Conservation (phyloP, 2,797 vertebrate species). For the Eurystomus glaucurus region DNA sequence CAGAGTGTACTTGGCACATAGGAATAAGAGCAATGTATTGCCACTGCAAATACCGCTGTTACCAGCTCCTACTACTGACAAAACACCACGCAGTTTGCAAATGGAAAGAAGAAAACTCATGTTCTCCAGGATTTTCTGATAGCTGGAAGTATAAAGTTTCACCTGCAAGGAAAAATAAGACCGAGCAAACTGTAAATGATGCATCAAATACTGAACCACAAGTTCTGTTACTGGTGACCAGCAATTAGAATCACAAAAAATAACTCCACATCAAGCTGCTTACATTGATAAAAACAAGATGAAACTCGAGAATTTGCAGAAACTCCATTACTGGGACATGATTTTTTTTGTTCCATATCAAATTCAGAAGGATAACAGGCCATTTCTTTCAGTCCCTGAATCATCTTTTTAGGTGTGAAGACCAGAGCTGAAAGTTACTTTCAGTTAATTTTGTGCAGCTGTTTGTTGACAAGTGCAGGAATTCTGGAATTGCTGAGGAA, state of each 20-base stretch:
- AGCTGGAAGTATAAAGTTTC: not conserved
- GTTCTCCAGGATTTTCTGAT: not conserved
- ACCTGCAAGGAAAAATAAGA: not conserved
- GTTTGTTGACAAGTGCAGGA: conserved; percentile 32
- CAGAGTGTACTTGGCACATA: not conserved
- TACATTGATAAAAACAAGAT: not conserved
- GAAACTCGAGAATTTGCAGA: not conserved
- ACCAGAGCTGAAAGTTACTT: conserved; percentile 6
- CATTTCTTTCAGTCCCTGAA: not conserved
- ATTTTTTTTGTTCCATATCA: not conserved
- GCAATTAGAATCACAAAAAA: not conserved
- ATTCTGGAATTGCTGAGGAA: conserved; percentile 9
- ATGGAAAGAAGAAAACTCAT: not conserved
- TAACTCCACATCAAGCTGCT: not conserved
- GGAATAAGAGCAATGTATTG: not conserved
- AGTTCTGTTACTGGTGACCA: not conserved
- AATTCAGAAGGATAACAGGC: not conserved
- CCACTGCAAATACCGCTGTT: not conserved
- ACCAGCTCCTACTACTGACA: not conserved
- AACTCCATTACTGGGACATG: not conserved
- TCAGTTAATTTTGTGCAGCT: conserved; percentile 59
- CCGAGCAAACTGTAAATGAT: not conserved
- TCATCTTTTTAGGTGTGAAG: not conserved
- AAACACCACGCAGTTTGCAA: not conserved
- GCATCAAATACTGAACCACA: not conserved